Conservation (phyloP, 2,888 invertebrate genomes). For the Pachydiplax longipennis region DNA sequence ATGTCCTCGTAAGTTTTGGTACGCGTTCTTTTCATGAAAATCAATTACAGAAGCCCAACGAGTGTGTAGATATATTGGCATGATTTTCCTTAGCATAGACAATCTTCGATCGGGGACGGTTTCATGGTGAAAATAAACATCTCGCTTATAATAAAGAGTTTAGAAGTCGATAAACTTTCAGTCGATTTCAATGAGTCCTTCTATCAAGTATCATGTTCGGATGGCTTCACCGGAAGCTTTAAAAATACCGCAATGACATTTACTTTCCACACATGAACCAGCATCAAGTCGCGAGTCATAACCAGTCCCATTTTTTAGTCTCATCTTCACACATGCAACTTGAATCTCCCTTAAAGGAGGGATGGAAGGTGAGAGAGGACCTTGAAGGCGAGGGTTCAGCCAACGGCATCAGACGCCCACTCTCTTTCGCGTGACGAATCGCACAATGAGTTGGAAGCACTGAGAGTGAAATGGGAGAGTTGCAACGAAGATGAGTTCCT, state of each 20-base stretch:
- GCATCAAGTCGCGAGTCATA: background rate
- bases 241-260: background rate
- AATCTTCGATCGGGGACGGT: too few relatives aligned
- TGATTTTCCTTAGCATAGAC: too few relatives aligned
- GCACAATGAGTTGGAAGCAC: background rate
- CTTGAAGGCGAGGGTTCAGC: background rate
- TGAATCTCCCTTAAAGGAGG: too few relatives aligned
- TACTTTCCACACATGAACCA: background rate
- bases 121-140: too few relatives aligned
- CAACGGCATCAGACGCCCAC: background rate
- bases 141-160: too few relatives aligned
- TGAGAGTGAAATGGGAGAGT: background rate
- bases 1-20: too few relatives aligned
- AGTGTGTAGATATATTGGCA: too few relatives aligned
- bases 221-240: background rate
- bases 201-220: background rate
- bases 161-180: too few relatives aligned
- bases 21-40: too few relatives aligned
- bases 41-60: too few relatives aligned
- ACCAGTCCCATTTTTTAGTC: background rate
- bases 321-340: background rate
- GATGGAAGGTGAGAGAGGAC: background rate
- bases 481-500: background rate
- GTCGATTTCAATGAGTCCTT: too few relatives aligned
- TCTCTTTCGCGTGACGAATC: constrained; percentile 15